These are phyloP conservation scores for Hirtodrosophila cameraria DNA, from an alignment of 2,888 invertebrate species.

Conservation along the genomic window DNA sequence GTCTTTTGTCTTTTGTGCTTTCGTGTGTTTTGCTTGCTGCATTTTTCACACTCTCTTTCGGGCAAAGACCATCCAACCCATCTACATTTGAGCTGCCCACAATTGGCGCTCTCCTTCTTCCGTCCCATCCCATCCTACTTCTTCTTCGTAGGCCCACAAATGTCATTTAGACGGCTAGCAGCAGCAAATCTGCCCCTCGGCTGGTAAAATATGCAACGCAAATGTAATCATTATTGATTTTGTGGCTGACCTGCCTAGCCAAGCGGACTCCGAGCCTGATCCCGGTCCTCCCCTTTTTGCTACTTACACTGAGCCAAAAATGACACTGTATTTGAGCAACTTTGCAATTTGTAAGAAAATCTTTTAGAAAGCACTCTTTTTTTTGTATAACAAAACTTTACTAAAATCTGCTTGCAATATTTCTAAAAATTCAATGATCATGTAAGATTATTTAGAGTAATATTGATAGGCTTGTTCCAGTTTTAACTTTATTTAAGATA, in stretches of 20 bases:
- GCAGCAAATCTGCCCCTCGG: slow-evolving; percentile 40
- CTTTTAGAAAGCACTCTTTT: too few species aligned
- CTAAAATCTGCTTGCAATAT: too few species aligned
- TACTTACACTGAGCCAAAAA: slow-evolving; percentile 43
- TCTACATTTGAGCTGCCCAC: slow-evolving; percentile 52
- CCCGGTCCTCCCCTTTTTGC: slow-evolving; percentile 4
- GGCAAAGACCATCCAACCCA: slow-evolving; percentile 20
- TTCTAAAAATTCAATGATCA: too few species aligned
- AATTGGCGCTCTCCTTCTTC: slow-evolving; percentile 30
- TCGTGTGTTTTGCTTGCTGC: slow-evolving; percentile 39
- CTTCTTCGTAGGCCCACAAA: slow-evolving; percentile 49
- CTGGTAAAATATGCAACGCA: slow-evolving; percentile 77
- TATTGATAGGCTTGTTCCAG: too few species aligned
- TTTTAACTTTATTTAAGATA: too few species aligned
- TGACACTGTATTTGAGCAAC: neutral
- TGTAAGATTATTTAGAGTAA: too few species aligned
- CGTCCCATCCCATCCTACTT: slow-evolving; percentile 13
- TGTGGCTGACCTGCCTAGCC: slow-evolving; percentile 56
- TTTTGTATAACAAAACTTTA: too few species aligned
- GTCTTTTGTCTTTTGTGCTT: slow-evolving; percentile 66
- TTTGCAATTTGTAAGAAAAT: neutral
- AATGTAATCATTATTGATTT: slow-evolving; percentile 80
- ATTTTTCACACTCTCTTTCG: slow-evolving; percentile 66
- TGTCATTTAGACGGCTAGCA: slow-evolving; percentile 64
- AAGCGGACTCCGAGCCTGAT: slow-evolving; percentile 9